Conservation (phyloP, 2,113 vertebrate genomes). For the Phyllopteryx taeniolatus region DNA sequence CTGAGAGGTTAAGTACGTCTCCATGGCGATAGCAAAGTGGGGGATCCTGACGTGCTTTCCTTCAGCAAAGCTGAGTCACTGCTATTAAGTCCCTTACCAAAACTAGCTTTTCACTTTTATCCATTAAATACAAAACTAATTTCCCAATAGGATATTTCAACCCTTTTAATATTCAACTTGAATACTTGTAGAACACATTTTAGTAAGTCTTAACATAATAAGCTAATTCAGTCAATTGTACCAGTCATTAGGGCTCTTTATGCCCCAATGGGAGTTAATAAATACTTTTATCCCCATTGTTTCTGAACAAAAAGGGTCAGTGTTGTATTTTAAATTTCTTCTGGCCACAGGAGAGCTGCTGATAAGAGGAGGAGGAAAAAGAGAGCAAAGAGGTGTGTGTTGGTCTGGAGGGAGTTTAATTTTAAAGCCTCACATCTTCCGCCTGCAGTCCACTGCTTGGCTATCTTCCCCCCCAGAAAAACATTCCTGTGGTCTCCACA, state of each 20-base stretch:
- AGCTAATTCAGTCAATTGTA: neutral
- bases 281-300: neutral
- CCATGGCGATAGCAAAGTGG: neutral
- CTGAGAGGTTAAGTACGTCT: neutral
- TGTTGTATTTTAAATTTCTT: neutral
- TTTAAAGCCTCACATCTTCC: slow-evolving; percentile 5
- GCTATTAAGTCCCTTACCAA: neutral
- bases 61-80: neutral
- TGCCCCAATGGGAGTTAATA: neutral
- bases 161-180: neutral
- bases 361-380: neutral
- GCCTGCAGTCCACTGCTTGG: slow-evolving; percentile 13
- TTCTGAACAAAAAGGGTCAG: neutral
- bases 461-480: slow-evolving; percentile 22
- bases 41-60: neutral
- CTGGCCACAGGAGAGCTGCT: neutral
- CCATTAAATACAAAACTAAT: neutral
- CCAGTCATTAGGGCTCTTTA: neutral
- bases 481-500: slow-evolving; percentile 28
- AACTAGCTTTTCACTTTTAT: neutral
- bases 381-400: neutral
- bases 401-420: neutral
- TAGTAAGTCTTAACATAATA: neutral
- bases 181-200: neutral
- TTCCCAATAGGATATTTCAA: neutral